Evolutionary conservation across 2,113 vertebrate species (phyloP).

Genomic region (Austrofundulus limnaeus): DNA sequence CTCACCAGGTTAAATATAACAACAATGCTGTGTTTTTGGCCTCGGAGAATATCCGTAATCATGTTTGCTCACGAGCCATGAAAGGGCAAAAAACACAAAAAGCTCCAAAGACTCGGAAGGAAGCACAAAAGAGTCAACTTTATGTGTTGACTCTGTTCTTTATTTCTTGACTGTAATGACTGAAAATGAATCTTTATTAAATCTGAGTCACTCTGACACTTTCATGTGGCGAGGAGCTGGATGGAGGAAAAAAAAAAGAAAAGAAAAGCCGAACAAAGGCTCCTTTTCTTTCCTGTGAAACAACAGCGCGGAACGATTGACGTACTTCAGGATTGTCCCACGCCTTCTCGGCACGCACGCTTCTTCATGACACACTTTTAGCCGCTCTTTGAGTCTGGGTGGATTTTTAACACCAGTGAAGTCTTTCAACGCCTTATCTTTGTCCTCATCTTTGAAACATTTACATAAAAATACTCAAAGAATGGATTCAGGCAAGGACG

Average conservation of each 20-base stretch:
- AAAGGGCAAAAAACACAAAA: conserved; percentile 25
- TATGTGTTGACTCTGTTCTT: conserved; percentile 34
- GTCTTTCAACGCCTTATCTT: conserved; percentile 30
- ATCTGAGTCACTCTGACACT: conserved; percentile 50
- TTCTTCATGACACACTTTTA: conserved; percentile 55
- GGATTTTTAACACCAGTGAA: conserved; percentile 17
- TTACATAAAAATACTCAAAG: conserved; percentile 23
- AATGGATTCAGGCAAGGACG: conserved; percentile 28
- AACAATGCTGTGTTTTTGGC: conserved; percentile 3
- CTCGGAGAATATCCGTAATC: conserved; percentile 5
- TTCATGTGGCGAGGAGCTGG: conserved; percentile 46
- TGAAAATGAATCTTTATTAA: conserved; percentile 40
- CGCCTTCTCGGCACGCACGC: conserved; percentile 50
- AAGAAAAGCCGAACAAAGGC: conserved; percentile 61
- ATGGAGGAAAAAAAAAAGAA: conserved; percentile 15
- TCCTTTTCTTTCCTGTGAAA: conserved; percentile 44
- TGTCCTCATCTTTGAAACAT: conserved; percentile 14
- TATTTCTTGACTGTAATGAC: conserved; percentile 24
- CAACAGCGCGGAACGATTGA: conserved; percentile 35
- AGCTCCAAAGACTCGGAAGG: conserved; percentile 20
- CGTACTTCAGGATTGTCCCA: conserved; percentile 30
- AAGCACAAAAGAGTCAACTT: conserved; percentile 24
- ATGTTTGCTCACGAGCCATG: conserved; percentile 39
- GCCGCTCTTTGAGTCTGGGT: conserved; percentile 13
- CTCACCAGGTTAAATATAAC: background rate